Evolutionary conservation across 2,888 invertebrate species (phyloP).

Genomic region (Oscheius sp.): DNA sequence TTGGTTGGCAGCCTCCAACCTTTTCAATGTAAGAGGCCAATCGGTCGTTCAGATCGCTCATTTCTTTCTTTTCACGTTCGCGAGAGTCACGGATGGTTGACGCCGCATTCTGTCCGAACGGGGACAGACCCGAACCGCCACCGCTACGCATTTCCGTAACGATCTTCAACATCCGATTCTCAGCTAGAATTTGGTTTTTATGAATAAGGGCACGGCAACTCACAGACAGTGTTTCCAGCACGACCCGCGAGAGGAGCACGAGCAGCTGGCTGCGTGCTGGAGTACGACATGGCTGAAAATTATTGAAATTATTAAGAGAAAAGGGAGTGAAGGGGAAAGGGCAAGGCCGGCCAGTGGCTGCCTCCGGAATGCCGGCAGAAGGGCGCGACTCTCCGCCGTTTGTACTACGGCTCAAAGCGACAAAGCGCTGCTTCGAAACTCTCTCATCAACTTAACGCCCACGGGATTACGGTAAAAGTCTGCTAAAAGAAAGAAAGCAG

Average conservation of each 20-base stretch:
- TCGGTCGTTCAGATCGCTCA: constrained; percentile 76
- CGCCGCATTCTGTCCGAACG: constrained; percentile 71
- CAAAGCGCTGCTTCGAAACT: constrained; percentile 34
- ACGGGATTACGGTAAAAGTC: constrained; percentile 18
- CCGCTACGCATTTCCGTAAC: constrained; percentile 64
- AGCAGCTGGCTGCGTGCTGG: constrained; percentile 52
- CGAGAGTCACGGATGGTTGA: constrained; percentile 73
- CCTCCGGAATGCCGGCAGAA: not conserved
- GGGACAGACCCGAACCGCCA: constrained; percentile 56
- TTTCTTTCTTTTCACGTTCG: constrained; percentile 76
- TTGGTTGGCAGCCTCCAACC: constrained; percentile 41
- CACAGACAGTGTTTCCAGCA: constrained; percentile 21
- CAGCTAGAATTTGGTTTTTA: constrained; percentile 31
- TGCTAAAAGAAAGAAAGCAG: not conserved
- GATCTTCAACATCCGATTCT: constrained; percentile 65
- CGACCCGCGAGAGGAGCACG: constrained; percentile 62
- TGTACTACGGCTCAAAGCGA: constrained; percentile 25
- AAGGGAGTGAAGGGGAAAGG: not conserved
- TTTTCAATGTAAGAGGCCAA: constrained; percentile 77
- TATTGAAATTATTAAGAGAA: not conserved
- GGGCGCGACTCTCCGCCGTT: constrained; percentile 1
- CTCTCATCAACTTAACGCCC: constrained; percentile 28
- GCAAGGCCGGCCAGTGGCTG: not conserved
- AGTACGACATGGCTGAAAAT: constrained; percentile 59
- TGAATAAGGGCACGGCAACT: not conserved